Evolutionary conservation across 37 sponge, comb jelly and placozoan species (phyloP).

Genomic region (Tethya wilhelma): DNA sequence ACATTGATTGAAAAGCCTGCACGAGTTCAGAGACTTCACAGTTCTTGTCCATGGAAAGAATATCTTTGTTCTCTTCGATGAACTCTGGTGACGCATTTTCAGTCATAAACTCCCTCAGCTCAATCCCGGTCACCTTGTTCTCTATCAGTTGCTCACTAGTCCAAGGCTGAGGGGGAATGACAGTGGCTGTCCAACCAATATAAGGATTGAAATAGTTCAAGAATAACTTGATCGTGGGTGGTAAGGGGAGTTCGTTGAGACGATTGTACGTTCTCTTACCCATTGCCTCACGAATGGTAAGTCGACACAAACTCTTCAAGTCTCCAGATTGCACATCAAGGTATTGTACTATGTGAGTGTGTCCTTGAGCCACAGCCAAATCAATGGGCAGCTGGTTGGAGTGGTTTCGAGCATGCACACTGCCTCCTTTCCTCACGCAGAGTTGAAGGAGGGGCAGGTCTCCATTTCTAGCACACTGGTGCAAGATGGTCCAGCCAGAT

Average conservation of each 20-base stretch:
- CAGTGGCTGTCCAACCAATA: constrained; percentile 29
- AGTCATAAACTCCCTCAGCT: constrained; percentile 36
- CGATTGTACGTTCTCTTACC: constrained; percentile 16
- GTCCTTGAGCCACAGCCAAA: constrained; percentile 28
- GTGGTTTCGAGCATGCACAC: constrained; percentile 3
- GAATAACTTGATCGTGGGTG: constrained; percentile 46
- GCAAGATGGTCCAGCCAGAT: constrained; percentile 50
- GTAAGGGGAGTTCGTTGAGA: constrained; percentile 49
- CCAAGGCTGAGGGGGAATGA: constrained; percentile 51
- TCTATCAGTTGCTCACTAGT: constrained; percentile 34
- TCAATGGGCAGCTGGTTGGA: constrained; percentile 27
- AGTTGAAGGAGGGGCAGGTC: constrained; percentile 34
- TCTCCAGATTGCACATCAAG: constrained; percentile 26
- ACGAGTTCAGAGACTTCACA: constrained; percentile 2
- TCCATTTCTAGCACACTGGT: constrained; percentile 47
- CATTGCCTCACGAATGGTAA: constrained; percentile 26
- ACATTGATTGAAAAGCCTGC: constrained; percentile 38
- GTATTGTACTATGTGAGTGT: constrained; percentile 21
- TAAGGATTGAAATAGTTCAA: constrained; percentile 49
- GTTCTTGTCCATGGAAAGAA: background rate
- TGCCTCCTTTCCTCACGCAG: constrained; percentile 28
- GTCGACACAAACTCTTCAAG: constrained; percentile 30
- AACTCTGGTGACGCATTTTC: constrained; percentile 43
- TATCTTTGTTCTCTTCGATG: constrained; percentile 20
- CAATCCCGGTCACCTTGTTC: background rate